These are phyloP conservation scores for Bufo bufo DNA, from an alignment of 2,113 vertebrate species.

Conservation along the genomic window DNA sequence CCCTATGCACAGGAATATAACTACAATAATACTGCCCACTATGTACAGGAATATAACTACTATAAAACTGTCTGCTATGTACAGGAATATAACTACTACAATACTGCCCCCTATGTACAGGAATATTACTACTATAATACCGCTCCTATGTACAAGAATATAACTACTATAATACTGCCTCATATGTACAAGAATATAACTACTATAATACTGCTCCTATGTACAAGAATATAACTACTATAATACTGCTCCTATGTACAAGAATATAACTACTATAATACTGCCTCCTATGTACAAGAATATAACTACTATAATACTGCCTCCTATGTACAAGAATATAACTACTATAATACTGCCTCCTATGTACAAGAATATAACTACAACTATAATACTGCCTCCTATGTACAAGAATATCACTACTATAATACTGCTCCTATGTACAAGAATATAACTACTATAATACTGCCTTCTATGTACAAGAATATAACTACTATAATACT, in stretches of 20 bases:
- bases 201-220: background rate
- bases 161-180: background rate
- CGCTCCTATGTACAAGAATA: no score
- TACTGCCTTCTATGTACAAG: background rate
- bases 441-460: background rate
- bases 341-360: background rate
- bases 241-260: background rate
- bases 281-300: background rate
- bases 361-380: constrained; percentile 1
- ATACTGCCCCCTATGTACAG: no score
- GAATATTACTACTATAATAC: no score
- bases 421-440: background rate
- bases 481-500: constrained; percentile 2
- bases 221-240: background rate
- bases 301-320: constrained; percentile 1
- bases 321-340: background rate
- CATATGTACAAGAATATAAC: background rate
- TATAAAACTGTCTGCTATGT: no score
- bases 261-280: constrained; percentile 2
- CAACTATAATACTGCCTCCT: background rate
- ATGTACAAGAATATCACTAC: background rate
- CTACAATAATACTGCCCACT: no score
- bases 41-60: no score
- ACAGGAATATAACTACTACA: no score
- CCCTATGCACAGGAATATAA: no score